Evolutionary conservation across 2,888 invertebrate genomes (phyloP).

Genomic region (Nemoura dubitans): DNA sequence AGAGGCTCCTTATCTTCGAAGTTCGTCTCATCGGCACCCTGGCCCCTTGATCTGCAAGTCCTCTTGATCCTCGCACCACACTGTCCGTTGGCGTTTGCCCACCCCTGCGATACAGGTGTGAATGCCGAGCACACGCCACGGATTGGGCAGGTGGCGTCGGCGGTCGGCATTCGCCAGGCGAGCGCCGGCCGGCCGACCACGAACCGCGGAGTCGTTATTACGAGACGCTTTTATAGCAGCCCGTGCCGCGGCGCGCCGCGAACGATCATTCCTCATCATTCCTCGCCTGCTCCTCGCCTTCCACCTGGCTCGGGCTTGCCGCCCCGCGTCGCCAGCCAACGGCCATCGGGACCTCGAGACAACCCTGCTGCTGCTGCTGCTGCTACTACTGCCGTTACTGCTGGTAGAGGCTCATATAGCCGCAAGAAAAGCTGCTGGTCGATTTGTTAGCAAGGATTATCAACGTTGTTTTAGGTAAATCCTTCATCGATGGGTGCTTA

Average conservation of each 20-base stretch:
- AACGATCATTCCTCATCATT: not conserved
- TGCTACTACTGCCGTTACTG: not conserved
- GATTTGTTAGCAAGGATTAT: not conserved
- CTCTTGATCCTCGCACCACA: too few species aligned
- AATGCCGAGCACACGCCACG: constrained; percentile 10
- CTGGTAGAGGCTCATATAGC: not conserved
- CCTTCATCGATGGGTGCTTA: not conserved
- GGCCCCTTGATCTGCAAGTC: not conserved
- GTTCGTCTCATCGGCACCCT: too few species aligned
- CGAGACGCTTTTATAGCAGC: not conserved
- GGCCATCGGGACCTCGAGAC: not conserved
- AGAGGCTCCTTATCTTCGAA: too few species aligned
- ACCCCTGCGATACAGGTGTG: constrained; percentile 24
- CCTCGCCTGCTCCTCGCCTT: not conserved
- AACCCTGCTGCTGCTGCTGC: not conserved
- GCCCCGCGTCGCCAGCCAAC: not conserved
- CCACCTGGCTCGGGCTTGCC: not conserved
- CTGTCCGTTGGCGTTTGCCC: not conserved
- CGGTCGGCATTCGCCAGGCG: too few species aligned
- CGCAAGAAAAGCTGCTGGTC: constrained; percentile 7
- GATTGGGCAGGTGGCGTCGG: not conserved
- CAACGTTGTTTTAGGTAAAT: not conserved
- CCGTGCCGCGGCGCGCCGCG: not conserved
- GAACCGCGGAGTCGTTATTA: not conserved
- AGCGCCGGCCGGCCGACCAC: not conserved